A percentile compares a stretch with the other conserved stretches of the same genome.
Conservation (phyloP, 1,140 invertebrate species). For the Rhynchophorus ferrugineus region DNA sequence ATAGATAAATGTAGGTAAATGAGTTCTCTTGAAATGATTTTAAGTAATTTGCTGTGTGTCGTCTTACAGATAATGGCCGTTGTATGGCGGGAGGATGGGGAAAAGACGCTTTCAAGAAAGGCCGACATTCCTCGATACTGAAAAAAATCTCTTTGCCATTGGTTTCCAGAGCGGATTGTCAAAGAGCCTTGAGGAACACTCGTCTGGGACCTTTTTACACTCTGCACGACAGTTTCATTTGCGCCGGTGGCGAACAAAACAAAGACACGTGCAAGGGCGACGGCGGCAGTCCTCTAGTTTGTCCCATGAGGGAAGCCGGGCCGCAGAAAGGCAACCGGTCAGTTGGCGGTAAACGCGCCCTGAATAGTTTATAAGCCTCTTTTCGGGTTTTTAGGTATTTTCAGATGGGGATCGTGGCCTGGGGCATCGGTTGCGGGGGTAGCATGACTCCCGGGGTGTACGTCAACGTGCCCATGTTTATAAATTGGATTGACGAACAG, state of each 20-base stretch:
- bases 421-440: constrained; percentile 60
- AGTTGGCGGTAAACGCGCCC: too few relatives aligned
- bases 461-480: constrained; percentile 50
- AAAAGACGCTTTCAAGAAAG: constrained; percentile 48
- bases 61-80: constrained; percentile 20
- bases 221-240: constrained; percentile 60
- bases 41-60: neutral
- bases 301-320: constrained; percentile 39
- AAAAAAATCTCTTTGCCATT: constrained; percentile 59
- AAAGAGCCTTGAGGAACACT: constrained; percentile 48
- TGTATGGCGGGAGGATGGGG: constrained; percentile 62
- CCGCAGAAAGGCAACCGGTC: neutral
- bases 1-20: too few relatives aligned
- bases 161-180: constrained; percentile 47
- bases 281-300: constrained; percentile 54
- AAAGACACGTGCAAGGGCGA: constrained; percentile 63
- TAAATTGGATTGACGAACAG: constrained; percentile 54
- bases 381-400: constrained; percentile 37
- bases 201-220: constrained; percentile 52
- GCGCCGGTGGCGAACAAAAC: constrained; percentile 59
- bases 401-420: constrained; percentile 59
- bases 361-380: too few relatives aligned
- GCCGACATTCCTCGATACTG: constrained; percentile 46
- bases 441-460: constrained; percentile 59
- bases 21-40: too few relatives aligned